Evolutionary conservation across 2,888 invertebrate genomes (phyloP).

Genomic region (Ypsolopha scabrella): DNA sequence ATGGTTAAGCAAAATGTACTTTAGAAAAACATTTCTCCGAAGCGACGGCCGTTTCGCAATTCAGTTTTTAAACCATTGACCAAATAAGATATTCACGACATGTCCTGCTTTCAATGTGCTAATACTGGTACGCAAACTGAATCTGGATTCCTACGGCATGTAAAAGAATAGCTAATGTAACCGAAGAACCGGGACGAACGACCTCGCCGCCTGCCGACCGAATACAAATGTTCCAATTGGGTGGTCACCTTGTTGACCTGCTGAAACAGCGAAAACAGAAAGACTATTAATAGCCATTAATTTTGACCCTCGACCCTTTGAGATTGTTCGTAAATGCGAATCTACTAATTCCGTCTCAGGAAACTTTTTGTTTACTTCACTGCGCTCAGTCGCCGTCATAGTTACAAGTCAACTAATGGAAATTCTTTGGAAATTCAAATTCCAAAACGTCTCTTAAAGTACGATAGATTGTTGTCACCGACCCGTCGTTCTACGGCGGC

Average conservation of each 20-base stretch:
- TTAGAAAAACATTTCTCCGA: background rate
- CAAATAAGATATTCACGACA: conserved; percentile 27
- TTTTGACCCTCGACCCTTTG: too few species aligned
- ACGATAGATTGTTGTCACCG: conserved; percentile 13
- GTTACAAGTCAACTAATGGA: too few species aligned
- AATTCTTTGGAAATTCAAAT: too few species aligned
- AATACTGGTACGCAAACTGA: conserved; percentile 48
- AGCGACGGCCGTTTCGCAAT: background rate
- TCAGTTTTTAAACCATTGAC: background rate
- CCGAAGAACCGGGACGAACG: conserved; percentile 65
- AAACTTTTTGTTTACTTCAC: too few species aligned
- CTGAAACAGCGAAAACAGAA: too few species aligned
- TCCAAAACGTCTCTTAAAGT: too few species aligned
- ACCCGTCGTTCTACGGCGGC: conserved; percentile 20
- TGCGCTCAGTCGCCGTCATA: too few species aligned
- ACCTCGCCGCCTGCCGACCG: conserved; percentile 50
- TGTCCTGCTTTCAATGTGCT: conserved; percentile 47
- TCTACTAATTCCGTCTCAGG: too few species aligned
- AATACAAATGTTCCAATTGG: conserved; percentile 49
- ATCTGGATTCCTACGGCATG: conserved; percentile 43
- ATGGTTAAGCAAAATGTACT: background rate
- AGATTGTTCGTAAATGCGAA: too few species aligned
- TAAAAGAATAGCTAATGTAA: conserved; percentile 45
- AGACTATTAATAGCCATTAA: too few species aligned
- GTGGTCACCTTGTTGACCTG: background rate